Evolutionary conservation across 2,797 vertebrate genomes (phyloP), one percentile per base, ranked within the genome.

Genomic region (Micropoecilia bifurca): DNA sequence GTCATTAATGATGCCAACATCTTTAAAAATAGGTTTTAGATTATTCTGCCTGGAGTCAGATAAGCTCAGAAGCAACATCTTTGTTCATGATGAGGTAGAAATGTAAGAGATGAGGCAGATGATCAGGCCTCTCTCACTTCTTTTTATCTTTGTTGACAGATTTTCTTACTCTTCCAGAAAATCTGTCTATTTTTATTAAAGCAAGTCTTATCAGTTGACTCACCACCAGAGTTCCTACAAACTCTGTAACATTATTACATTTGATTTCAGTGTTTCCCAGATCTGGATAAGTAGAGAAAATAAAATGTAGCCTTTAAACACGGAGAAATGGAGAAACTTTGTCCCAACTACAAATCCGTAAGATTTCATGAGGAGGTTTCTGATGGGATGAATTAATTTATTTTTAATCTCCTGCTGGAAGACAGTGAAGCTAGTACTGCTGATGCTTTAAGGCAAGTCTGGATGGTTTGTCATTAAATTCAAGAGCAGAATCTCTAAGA

Each of bases 1-100:
- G 82, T 87, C 71, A 0, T 69, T 10, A 1, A 71, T 36, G 1
- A 79, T 20, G 10, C 45, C 71, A 71, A 77, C 71, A 75, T 84
- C 80, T 77, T 0, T 73, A 36, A 69, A 36, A 25, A 79, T 87
- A 87, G 89, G 90, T 89, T 83, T 82, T 46, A 79, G 18, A 1
- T 1, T 71, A 74, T 80, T 55, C 47, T 36, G 71, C 77, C 78
- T 73, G 18, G 2, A 4, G 71, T 82, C 73, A 61, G 33, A 75
- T 20, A 30, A 5, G 72, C 72, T 79, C 74, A 73, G 48, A 79
- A 79, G 68, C 50, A 2, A 43, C 14, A 28, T 75, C 18, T 72
- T 50, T 25, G 18, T 76, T 74, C 36, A 13, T 83, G 55, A 71
- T 12, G 78, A 57, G 39, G 6, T 39, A 30, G 3, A 46, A 77